These are phyloP conservation scores for Samia ricini DNA, from an alignment of 1,140 invertebrate species.

Conservation along the genomic window DNA sequence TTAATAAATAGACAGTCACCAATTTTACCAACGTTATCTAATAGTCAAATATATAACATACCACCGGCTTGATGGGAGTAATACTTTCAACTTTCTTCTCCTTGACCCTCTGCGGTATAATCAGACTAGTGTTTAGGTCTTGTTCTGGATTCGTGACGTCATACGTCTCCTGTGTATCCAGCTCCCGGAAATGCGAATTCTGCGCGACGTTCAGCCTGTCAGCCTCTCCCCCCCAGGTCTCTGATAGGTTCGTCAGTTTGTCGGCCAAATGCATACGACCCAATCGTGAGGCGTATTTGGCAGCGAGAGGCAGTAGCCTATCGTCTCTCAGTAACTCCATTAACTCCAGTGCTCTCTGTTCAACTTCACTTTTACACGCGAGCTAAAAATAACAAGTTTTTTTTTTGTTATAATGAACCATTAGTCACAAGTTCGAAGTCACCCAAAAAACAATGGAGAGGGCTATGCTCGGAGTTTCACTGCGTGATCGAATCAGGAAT, in stretches of 20 bases:
- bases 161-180: conserved; percentile 65
- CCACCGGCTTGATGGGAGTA: conserved; percentile 63
- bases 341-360: conserved; percentile 91
- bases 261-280: conserved; percentile 88
- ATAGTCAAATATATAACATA: conserved; percentile 31
- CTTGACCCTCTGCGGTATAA: conserved; percentile 61
- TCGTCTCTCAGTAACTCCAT: conserved; percentile 89
- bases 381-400: conserved; percentile 78
- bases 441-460: too few species aligned
- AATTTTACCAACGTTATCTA: too few species aligned
- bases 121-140: conserved; percentile 61
- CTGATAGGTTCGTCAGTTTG: conserved; percentile 77
- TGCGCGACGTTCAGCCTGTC: conserved; percentile 44
- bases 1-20: too few species aligned
- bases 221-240: conserved; percentile 53
- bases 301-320: conserved; percentile 88
- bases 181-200: conserved; percentile 52
- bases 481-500: too few species aligned
- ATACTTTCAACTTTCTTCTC: conserved; percentile 52
- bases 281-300: conserved; percentile 90
- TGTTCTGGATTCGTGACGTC: conserved; percentile 51
- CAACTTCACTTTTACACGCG: conserved; percentile 89
- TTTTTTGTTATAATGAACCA: neutral
- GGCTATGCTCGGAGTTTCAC: too few species aligned
- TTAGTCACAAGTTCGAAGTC: too few species aligned